A percentile compares a stretch with the other conserved stretches of the same genome.
Evolutionary conservation across 2,888 invertebrate species (phyloP).

Genomic region (Belgica antarctica): DNA sequence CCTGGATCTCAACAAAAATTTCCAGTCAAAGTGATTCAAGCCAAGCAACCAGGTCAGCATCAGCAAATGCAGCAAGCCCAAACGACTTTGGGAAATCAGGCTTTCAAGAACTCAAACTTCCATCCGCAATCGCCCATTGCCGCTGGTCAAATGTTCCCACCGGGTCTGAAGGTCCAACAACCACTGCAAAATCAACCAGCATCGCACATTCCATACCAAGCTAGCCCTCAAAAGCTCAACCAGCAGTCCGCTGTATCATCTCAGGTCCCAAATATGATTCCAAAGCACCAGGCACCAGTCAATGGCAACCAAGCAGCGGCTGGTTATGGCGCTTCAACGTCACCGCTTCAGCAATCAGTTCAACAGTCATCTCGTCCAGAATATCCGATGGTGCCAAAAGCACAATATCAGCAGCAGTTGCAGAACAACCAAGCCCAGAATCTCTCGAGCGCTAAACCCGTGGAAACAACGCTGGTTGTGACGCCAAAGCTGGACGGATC

Average conservation of each 20-base stretch:
- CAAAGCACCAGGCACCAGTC: slow-evolving; percentile 15
- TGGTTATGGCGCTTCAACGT: not conserved
- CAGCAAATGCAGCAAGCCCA: slow-evolving; percentile 11
- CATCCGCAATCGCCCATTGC: not conserved
- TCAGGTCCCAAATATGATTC: slow-evolving; percentile 22
- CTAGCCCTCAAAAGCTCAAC: not conserved
- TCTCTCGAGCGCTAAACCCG: slow-evolving; percentile 5
- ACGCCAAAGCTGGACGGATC: not conserved
- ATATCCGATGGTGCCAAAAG: slow-evolving; percentile 13
- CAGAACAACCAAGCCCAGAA: not conserved
- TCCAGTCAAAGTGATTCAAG: slow-evolving; percentile 46
- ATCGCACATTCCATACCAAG: slow-evolving; percentile 36
- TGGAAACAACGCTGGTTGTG: not conserved
- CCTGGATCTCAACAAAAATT: slow-evolving; percentile 50
- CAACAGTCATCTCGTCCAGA: not conserved
- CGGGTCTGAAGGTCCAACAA: slow-evolving; percentile 35
- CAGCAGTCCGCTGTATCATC: not conserved
- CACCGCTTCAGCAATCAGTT: not conserved
- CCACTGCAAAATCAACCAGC: not conserved
- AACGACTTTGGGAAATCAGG: not conserved
- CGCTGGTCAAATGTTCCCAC: slow-evolving; percentile 11
- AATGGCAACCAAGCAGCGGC: not conserved
- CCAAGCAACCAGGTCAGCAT: slow-evolving; percentile 3
- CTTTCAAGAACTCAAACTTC: slow-evolving; percentile 12
- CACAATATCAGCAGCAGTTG: slow-evolving; percentile 46